phyloP scores from a whole-genome alignment of 2,888 invertebrate species.

The Timema podura region DNA sequence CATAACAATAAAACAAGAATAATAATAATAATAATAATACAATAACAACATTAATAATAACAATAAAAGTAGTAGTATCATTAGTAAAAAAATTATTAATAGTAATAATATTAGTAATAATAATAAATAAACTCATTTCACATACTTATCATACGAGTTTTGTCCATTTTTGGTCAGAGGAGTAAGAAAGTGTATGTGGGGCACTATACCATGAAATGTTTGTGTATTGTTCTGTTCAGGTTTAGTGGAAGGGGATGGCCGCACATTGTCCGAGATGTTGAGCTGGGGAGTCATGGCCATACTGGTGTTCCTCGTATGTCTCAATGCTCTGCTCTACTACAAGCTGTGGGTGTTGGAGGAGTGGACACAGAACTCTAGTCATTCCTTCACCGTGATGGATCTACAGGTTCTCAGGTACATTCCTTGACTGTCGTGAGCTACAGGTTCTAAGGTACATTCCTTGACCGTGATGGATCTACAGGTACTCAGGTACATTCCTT shows the following conservation, averaged over 20 bases:
- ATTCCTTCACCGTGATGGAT: conserved; percentile 46
- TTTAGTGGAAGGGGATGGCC: conserved; percentile 6
- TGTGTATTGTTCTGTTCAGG: neutral
- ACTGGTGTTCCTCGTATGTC: conserved; percentile 59
- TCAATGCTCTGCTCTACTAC: conserved; percentile 79
- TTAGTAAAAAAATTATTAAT: too few relatives aligned
- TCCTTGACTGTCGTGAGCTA: too few relatives aligned
- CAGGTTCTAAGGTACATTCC: conserved; percentile 26
- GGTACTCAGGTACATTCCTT: conserved; percentile 34
- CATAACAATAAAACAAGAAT: too few relatives aligned
- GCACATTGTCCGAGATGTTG: conserved; percentile 20
- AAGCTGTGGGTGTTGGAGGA: conserved; percentile 73
- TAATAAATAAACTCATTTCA: too few relatives aligned
- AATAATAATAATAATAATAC: too few relatives aligned
- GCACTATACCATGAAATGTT: too few relatives aligned
- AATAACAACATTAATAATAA: too few relatives aligned
- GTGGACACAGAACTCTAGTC: conserved; percentile 38
- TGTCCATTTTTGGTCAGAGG: too few relatives aligned
- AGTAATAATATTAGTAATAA: too few relatives aligned
- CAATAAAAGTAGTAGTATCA: too few relatives aligned
- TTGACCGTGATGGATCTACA: conserved; percentile 47
- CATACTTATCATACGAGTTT: too few relatives aligned
- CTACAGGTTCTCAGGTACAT: conserved; percentile 51
- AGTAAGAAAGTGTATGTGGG: too few relatives aligned
- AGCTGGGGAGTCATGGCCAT: conserved; percentile 56